These are phyloP conservation scores for Drosophila anomelani DNA, from an alignment of 2,888 invertebrate genomes.

Conservation along the genomic window DNA sequence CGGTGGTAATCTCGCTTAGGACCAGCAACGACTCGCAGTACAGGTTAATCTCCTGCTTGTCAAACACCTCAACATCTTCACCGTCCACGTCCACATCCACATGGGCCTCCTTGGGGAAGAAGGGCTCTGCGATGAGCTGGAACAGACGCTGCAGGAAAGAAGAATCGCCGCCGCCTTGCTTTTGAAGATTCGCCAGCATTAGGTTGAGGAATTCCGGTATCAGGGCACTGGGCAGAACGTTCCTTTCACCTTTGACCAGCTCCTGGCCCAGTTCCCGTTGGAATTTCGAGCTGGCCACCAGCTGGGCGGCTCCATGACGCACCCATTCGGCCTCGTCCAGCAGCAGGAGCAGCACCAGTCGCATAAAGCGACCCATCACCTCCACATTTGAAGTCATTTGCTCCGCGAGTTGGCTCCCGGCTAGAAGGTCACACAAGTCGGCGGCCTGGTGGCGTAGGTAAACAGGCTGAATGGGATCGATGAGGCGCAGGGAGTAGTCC, in stretches of 20 bases:
- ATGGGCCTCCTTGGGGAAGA: conserved; percentile 19
- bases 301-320: conserved; percentile 71
- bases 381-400: conserved; percentile 55
- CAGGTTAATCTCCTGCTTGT: conserved; percentile 81
- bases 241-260: neutral
- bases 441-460: conserved; percentile 78
- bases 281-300: conserved; percentile 59
- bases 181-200: conserved; percentile 59
- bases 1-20: conserved; percentile 60
- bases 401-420: conserved; percentile 21
- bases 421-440: conserved; percentile 66
- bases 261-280: neutral
- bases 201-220: conserved; percentile 70
- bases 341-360: conserved; percentile 75
- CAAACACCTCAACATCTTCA: conserved; percentile 74
- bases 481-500: conserved; percentile 68
- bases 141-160: conserved; percentile 71
- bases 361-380: conserved; percentile 71
- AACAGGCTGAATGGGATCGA: conserved; percentile 66
- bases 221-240: conserved; percentile 68
- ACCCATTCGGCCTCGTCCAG: conserved; percentile 81
- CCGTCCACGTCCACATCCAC: conserved; percentile 19
- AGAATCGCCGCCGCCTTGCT: conserved; percentile 54
- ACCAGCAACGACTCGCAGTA: conserved; percentile 81
- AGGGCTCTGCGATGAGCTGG: conserved; percentile 70